phyloP scores from a whole-genome alignment of 2,888 invertebrate genomes.

The Ophioninae sp. region DNA sequence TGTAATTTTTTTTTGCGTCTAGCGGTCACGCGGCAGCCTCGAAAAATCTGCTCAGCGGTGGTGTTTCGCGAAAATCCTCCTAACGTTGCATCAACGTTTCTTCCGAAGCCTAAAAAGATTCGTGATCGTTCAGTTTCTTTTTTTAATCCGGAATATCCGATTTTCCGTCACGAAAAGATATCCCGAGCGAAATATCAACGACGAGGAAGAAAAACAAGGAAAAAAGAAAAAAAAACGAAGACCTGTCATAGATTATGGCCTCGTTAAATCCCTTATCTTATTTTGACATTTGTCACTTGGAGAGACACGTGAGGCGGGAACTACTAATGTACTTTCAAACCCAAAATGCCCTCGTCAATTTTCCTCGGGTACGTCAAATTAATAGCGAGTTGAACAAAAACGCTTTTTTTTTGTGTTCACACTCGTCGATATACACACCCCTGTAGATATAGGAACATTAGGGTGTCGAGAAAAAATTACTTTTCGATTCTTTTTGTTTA shows the following conservation, averaged over 20 bases:
- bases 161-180: background rate
- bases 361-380: conserved; percentile 41
- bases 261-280: background rate
- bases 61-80: background rate
- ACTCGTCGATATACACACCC: background rate
- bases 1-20: background rate
- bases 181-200: background rate
- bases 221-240: background rate
- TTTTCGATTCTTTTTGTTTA: too few relatives aligned
- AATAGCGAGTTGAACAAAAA: background rate
- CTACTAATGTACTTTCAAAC: conserved; percentile 27
- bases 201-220: background rate
- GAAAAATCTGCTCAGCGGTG: background rate
- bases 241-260: conserved; percentile 1
- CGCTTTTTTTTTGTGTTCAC: background rate
- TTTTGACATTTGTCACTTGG: conserved; percentile 28
- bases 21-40: background rate
- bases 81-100: background rate
- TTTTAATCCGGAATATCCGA: background rate
- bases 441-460: background rate
- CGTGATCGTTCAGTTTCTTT: background rate
- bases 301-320: conserved; percentile 31
- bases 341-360: conserved; percentile 48
- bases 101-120: background rate
- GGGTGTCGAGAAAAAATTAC: background rate